phyloP scores from a whole-genome alignment of 2,888 invertebrate species.

The Cryptus armator region DNA sequence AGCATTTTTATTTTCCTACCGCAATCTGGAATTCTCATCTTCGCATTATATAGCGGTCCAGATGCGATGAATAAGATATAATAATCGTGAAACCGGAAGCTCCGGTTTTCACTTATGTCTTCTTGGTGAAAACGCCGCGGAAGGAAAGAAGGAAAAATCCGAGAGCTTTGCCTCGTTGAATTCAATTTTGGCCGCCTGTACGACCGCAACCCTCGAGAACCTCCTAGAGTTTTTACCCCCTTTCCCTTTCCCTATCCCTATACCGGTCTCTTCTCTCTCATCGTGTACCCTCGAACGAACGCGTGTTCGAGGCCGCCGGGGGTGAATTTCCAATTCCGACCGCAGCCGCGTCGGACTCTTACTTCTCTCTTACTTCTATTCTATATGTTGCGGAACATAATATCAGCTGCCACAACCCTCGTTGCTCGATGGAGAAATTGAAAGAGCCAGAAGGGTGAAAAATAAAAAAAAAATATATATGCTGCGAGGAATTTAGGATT shows the following conservation, averaged over 20 bases:
- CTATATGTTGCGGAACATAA: constrained; percentile 57
- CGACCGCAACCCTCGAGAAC: constrained; percentile 47
- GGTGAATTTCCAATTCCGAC: constrained; percentile 68
- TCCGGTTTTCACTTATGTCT: constrained; percentile 34
- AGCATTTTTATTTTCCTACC: not conserved
- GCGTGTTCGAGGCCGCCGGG: constrained; percentile 56
- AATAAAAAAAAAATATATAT: not conserved
- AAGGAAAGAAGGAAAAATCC: constrained; percentile 45
- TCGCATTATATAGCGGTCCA: not conserved
- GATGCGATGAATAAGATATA: constrained; percentile 34
- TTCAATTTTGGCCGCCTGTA: constrained; percentile 62
- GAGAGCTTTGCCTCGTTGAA: constrained; percentile 52
- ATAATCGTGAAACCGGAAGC: constrained; percentile 25
- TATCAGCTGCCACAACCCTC: constrained; percentile 56
- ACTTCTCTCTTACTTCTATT: constrained; percentile 33
- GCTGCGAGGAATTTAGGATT: constrained; percentile 31
- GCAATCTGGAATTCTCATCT: constrained; percentile 27
- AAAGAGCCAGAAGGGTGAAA: constrained; percentile 26
- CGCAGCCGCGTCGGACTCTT: constrained; percentile 47
- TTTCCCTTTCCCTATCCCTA: constrained; percentile 7
- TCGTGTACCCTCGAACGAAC: constrained; percentile 57
- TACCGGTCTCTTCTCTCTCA: constrained; percentile 34
- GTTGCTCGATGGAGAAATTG: constrained; percentile 59
- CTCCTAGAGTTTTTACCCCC: constrained; percentile 16
- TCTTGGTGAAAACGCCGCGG: constrained; percentile 2